Conservation (phyloP, 2,797 vertebrate species). For the Clarias platycephalus region DNA sequence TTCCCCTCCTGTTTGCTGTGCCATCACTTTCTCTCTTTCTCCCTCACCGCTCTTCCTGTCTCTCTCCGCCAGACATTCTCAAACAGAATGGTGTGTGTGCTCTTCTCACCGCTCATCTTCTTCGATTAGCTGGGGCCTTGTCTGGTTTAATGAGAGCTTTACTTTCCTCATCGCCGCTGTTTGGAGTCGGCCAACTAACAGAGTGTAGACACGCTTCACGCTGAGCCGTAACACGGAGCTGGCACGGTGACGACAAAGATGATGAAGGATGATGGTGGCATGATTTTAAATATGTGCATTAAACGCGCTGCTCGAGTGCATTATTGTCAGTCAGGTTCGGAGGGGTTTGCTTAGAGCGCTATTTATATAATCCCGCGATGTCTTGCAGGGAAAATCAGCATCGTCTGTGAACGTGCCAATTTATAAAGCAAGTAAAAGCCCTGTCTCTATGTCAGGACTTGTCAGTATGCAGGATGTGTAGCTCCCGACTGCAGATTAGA, state of each 20-base stretch:
- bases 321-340: conserved; percentile 32
- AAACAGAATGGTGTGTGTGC: conserved; percentile 50
- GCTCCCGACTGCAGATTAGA: conserved; percentile 20
- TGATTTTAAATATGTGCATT: conserved; percentile 41
- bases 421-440: conserved; percentile 32
- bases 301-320: conserved; percentile 21
- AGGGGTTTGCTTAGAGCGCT: conserved; percentile 8
- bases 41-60: conserved; percentile 25
- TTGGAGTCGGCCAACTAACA: conserved; percentile 27
- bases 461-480: conserved; percentile 8
- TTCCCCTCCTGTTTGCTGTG: conserved; percentile 7
- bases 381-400: conserved; percentile 18
- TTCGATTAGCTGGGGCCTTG: conserved; percentile 56
- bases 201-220: conserved; percentile 9
- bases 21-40: conserved; percentile 30
- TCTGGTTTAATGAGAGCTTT: conserved; percentile 61
- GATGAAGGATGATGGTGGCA: conserved; percentile 34
- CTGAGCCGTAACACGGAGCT: conserved; percentile 3
- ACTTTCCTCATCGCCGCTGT: conserved; percentile 17
- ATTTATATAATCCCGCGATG: conserved; percentile 15
- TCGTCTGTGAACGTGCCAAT: neutral
- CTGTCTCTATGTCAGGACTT: conserved; percentile 11
- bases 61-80: conserved; percentile 39
- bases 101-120: conserved; percentile 56
- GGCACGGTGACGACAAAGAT: conserved; percentile 1